Conservation (phyloP, 1,140 invertebrate genomes). For the Orius insidiosus region DNA sequence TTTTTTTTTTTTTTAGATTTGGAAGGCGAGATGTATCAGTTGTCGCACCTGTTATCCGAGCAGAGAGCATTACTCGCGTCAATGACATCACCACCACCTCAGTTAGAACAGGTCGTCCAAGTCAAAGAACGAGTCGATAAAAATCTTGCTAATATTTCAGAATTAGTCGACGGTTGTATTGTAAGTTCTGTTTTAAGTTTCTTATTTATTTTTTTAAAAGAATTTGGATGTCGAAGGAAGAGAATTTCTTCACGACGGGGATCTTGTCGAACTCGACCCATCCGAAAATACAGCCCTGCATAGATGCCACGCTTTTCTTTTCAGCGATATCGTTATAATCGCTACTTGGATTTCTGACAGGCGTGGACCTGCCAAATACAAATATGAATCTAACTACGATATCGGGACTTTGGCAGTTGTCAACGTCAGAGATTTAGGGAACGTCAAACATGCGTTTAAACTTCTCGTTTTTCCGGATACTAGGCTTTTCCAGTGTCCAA, state of each 20-base stretch:
- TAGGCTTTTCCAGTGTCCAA: conserved; percentile 80
- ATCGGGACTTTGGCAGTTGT: conserved; percentile 82
- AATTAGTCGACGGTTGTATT: too few relatives aligned
- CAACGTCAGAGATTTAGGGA: conserved; percentile 82
- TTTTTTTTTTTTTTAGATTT: conserved; percentile 64
- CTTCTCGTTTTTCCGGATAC: conserved; percentile 86
- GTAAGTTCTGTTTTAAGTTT: too few relatives aligned
- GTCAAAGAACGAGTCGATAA: too few relatives aligned
- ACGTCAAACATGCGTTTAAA: conserved; percentile 84
- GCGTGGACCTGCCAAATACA: conserved; percentile 68
- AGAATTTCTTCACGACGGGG: conserved; percentile 71
- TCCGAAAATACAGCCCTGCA: conserved; percentile 72
- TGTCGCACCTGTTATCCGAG: conserved; percentile 88
- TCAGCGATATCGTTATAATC: conserved; percentile 70
- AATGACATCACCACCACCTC: conserved; percentile 29
- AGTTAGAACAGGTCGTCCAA: too few relatives aligned
- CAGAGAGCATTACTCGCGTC: conserved; percentile 71
- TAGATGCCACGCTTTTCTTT: conserved; percentile 69
- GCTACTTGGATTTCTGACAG: conserved; percentile 55
- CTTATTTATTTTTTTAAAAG: too few relatives aligned
- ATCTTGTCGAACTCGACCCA: conserved; percentile 74
- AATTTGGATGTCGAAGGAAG: conserved; percentile 61
- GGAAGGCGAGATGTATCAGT: conserved; percentile 97
- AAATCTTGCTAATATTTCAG: too few relatives aligned
- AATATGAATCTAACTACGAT: conserved; percentile 79